phyloP scores from a whole-genome alignment of 1,140 invertebrate species.

The Macrocentrus cingulum region DNA sequence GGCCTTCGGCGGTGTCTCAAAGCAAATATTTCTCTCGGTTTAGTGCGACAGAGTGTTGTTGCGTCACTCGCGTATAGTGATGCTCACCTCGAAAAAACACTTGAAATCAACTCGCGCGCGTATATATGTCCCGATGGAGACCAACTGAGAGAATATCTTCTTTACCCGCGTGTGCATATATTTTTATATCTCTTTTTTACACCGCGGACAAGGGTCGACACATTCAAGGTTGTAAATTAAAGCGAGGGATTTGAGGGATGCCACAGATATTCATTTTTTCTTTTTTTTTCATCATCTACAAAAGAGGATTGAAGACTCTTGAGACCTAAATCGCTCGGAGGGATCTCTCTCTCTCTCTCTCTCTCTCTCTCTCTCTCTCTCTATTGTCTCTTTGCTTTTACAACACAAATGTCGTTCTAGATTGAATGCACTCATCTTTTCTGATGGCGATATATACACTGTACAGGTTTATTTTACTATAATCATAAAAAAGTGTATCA shows the following conservation, averaged over 20 bases:
- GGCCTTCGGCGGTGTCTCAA: slow-evolving; percentile 28
- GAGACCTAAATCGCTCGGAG: slow-evolving; percentile 4
- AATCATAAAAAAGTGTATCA: too few relatives aligned
- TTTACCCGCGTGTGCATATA: not conserved
- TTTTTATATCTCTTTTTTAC: not conserved
- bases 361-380: not conserved
- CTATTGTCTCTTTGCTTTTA: not conserved
- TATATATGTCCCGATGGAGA: too few relatives aligned
- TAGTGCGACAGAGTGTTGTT: slow-evolving; percentile 18
- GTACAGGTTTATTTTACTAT: too few relatives aligned
- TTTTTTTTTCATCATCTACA: not conserved
- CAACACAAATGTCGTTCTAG: not conserved
- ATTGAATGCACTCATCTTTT: not conserved
- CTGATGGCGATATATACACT: not conserved
- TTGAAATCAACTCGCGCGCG: not conserved
- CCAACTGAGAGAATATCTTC: too few relatives aligned
- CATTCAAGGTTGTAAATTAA: slow-evolving; percentile 6
- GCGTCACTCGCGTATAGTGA: slow-evolving; percentile 10
- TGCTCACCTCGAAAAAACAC: slow-evolving; percentile 7
- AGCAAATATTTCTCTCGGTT: slow-evolving; percentile 44
- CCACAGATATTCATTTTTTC: slow-evolving; percentile 3
- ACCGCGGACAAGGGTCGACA: slow-evolving; percentile 1
- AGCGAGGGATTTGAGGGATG: slow-evolving; percentile 5
- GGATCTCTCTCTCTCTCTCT: not conserved
- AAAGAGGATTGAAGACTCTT: slow-evolving; percentile 1